Evolutionary conservation across 2,888 invertebrate genomes (phyloP).

Genomic region (Panzeria rudis): DNA sequence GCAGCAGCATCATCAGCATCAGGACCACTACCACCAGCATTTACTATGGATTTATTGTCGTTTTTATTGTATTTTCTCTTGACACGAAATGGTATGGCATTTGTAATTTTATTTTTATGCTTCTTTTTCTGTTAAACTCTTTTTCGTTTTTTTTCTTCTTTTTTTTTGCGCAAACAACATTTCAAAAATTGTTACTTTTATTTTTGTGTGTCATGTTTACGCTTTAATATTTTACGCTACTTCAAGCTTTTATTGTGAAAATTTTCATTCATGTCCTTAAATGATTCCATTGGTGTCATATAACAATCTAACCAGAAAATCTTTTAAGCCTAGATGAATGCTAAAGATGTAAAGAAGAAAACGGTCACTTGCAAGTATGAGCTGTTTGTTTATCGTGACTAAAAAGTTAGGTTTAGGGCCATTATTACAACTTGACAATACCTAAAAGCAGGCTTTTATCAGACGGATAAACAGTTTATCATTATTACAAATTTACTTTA

Average conservation of each 20-base stretch:
- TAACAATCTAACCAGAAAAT: too few species aligned
- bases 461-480: too few species aligned
- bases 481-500: too few species aligned
- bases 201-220: background rate
- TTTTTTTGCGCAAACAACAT: constrained; percentile 2
- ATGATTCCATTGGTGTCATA: too few species aligned
- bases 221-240: background rate
- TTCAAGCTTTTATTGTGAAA: background rate
- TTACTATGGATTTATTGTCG: constrained; percentile 78
- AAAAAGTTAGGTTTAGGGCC: too few species aligned
- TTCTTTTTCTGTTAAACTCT: constrained; percentile 16
- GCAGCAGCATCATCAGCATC: constrained; percentile 12
- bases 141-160: background rate
- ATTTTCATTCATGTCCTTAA: background rate
- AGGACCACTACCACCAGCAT: constrained; percentile 38
- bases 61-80: constrained; percentile 76
- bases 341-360: too few species aligned
- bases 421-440: too few species aligned
- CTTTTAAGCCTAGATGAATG: too few species aligned
- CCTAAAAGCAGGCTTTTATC: too few species aligned
- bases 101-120: constrained; percentile 36
- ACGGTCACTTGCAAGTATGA: too few species aligned
- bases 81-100: constrained; percentile 77
- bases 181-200: constrained; percentile 11
- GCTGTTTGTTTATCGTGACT: too few species aligned